Evolutionary conservation across 2,888 invertebrate species (phyloP).

Genomic region (Malacosoma neustria): DNA sequence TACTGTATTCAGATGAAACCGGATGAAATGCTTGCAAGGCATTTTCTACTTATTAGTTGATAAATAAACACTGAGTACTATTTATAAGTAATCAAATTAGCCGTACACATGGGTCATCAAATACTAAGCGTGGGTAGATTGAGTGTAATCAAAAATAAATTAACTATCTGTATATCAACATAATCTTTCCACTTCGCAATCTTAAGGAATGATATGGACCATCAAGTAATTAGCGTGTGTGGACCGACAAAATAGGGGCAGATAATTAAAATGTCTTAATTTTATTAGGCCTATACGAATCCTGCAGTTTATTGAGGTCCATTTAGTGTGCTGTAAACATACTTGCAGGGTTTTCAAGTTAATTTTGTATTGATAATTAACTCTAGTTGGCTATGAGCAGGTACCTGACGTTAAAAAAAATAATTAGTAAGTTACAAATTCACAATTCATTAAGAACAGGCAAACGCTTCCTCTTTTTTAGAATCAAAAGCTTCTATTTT

Average conservation of each 20-base stretch:
- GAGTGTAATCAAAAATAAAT: background rate
- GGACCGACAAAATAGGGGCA: conserved; percentile 65
- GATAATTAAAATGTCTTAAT: conserved; percentile 71
- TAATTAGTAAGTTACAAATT: no score
- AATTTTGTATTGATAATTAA: conserved; percentile 7
- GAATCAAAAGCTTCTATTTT: no score
- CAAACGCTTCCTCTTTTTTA: no score
- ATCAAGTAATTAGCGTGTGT: conserved; percentile 36
- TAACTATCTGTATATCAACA: background rate
- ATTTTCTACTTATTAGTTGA: no score
- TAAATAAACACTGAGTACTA: no score
- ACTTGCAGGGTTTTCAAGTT: conserved; percentile 17
- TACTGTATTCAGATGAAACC: no score
- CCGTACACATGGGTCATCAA: no score
- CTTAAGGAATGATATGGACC: conserved; percentile 2
- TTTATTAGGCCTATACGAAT: conserved; percentile 51
- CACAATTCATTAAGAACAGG: no score
- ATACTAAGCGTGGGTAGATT: no score
- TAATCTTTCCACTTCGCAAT: background rate
- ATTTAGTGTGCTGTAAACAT: conserved; percentile 46
- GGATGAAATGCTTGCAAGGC: no score
- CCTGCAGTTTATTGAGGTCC: conserved; percentile 42
- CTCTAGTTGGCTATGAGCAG: conserved; percentile 2
- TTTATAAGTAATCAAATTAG: no score
- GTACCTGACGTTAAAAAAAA: background rate